Evolutionary conservation across 1,140 invertebrate species (phyloP).

Genomic region (Aphaenogaster ashmeadi): DNA sequence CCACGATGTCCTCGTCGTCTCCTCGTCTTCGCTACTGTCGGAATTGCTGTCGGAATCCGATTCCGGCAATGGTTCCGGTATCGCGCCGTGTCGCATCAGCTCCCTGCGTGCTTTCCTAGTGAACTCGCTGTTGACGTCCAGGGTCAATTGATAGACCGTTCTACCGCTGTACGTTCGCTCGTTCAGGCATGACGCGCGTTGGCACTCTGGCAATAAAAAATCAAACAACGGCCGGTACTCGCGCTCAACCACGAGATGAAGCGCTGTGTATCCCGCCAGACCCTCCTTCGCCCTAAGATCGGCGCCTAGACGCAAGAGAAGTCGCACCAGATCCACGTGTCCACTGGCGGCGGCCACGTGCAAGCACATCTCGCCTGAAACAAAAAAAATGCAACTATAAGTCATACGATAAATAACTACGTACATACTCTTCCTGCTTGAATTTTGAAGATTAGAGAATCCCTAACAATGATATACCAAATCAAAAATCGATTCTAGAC

Average conservation of each 20-base stretch:
- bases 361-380: constrained; percentile 94
- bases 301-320: constrained; percentile 92
- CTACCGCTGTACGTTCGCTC: constrained; percentile 89
- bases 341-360: constrained; percentile 93
- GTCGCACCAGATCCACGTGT: constrained; percentile 91
- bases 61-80: constrained; percentile 83
- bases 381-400: constrained; percentile 62
- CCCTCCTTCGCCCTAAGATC: constrained; percentile 94
- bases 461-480: background rate
- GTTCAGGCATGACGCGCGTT: constrained; percentile 85
- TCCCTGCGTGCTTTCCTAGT: constrained; percentile 81
- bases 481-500: background rate
- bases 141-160: constrained; percentile 90
- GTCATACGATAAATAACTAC: background rate
- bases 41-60: constrained; percentile 84
- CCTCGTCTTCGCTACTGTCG: constrained; percentile 83
- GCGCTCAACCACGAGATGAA: constrained; percentile 94
- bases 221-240: constrained; percentile 89
- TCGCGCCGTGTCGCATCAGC: constrained; percentile 84
- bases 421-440: background rate
- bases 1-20: constrained; percentile 65
- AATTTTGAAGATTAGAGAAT: background rate
- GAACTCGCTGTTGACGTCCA: constrained; percentile 83
- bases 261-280: constrained; percentile 92
- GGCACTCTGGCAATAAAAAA: constrained; percentile 90